Conservation (phyloP, 2,888 invertebrate species). For the Lithophane semibrunnea region DNA sequence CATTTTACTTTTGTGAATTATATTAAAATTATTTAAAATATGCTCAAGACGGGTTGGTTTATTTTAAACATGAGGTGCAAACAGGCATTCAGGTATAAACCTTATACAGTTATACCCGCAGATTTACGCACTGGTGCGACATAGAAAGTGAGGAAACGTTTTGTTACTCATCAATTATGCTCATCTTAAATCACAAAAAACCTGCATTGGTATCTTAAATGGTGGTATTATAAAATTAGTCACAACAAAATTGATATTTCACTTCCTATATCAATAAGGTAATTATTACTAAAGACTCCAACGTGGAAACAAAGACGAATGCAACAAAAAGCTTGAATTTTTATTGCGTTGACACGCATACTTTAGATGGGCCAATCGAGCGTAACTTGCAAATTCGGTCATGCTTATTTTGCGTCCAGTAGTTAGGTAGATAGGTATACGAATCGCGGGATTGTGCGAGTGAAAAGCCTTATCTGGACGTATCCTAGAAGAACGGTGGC, state of each 20-base stretch:
- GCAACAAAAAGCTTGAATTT: slow-evolving; percentile 21
- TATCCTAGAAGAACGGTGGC: too few relatives aligned
- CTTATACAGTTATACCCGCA: background rate
- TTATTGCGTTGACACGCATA: slow-evolving; percentile 39
- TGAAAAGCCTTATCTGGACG: background rate
- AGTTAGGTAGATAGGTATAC: too few relatives aligned
- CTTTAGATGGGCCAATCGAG: background rate
- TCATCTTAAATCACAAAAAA: background rate
- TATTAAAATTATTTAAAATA: background rate
- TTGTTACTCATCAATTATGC: too few relatives aligned
- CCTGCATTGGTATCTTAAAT: background rate
- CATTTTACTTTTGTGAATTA: background rate
- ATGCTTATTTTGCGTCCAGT: background rate
- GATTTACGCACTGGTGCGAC: too few relatives aligned
- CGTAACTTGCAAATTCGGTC: background rate
- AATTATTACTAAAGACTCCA: slow-evolving; percentile 33
- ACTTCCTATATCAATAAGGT: slow-evolving; percentile 40
- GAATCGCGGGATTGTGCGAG: background rate
- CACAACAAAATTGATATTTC: slow-evolving; percentile 27
- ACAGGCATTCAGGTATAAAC: too few relatives aligned
- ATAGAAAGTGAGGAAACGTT: too few relatives aligned
- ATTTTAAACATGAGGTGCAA: too few relatives aligned
- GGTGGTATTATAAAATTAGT: slow-evolving; percentile 31
- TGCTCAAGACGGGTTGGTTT: too few relatives aligned
- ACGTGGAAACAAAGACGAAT: slow-evolving; percentile 15